Base-by-base conservation (phyloP, 2,113 vertebrate genomes). In the Coturnix japonica region DNA sequence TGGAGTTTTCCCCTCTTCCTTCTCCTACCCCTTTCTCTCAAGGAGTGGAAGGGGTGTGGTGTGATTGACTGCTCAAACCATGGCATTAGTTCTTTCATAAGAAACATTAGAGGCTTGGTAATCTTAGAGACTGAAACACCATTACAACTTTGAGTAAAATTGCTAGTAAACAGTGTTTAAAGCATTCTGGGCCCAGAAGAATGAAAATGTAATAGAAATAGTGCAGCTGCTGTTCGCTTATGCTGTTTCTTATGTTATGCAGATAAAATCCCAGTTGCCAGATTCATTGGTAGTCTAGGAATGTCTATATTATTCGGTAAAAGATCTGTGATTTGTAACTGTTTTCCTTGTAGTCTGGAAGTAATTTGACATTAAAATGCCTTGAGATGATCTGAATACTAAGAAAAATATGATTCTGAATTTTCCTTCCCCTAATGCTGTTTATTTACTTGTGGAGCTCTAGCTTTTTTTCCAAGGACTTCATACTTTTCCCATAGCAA, bases 401-500 rank as follows among this genome's bases (percentile, higher is more conserved):
- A 30, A 30, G n/a, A 71, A 60, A 83, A 71, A 54, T 35, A 75
- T 15, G 28, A 46, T 66, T 67, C 33, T 86, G 47, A 46, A 6
- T 10, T 53, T 81, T 4, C 4, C 1, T 4, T 41, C 35, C 72
- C 8, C 23, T 85, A 37, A 30, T 59, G 8, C 56, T 86, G 3
- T 82, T 94, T 91, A 17, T 84, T 94, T 87, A 69, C 11, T 88
- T 88, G 46, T 57, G 30, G 8, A 86, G 18, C 4, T 63, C 17
- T 63, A 75, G 30, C 2, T 86, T 14, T 81, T 95, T 96, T 87
- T 46, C 31, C 23, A 74, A 93, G 49, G n/a, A 81, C 37, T 91
- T 6, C 8, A 14, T 86, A 56, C 20, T 66, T 61, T 57, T 77
- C 6, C 28, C 22, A 41, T 49, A 57, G 30, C 4, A 95, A 94